Conservation (phyloP, 2,113 vertebrate genomes). For the Crotalus tigris region DNA sequence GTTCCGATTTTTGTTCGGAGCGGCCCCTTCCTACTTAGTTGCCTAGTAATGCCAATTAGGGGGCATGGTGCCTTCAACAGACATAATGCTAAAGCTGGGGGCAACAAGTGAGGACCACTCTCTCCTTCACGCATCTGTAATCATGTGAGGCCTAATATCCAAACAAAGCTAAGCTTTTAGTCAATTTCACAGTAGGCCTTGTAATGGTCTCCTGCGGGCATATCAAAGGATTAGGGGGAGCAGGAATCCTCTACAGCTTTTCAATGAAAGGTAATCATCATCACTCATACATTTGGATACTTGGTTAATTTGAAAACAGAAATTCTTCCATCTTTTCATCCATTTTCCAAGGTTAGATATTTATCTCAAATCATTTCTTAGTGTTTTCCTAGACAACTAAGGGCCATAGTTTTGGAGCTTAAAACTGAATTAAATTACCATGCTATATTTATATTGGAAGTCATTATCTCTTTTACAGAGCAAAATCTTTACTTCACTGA, state of each 20-base stretch:
- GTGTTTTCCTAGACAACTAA: neutral
- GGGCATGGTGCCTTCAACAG: neutral
- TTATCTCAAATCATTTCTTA: neutral
- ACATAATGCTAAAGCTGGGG: neutral
- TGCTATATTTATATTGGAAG: neutral
- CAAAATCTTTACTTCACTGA: neutral
- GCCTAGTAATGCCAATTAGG: neutral
- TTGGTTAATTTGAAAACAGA: neutral
- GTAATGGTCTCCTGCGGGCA: neutral
- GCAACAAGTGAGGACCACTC: neutral
- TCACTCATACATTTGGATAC: neutral
- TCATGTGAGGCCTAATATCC: neutral
- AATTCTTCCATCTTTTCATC: neutral
- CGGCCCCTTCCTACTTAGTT: neutral
- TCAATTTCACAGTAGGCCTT: neutral
- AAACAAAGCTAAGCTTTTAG: neutral
- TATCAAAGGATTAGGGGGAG: neutral
- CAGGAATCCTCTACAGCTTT: neutral
- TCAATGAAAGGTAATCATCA: neutral
- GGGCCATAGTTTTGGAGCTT: neutral
- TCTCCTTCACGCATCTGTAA: neutral
- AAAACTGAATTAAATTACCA: neutral
- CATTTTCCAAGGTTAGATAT: neutral
- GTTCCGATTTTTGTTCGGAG: neutral
- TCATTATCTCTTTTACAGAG: neutral